Base-by-base conservation (phyloP, 2,888 invertebrate species). In the Anaspis maculata region DNA sequence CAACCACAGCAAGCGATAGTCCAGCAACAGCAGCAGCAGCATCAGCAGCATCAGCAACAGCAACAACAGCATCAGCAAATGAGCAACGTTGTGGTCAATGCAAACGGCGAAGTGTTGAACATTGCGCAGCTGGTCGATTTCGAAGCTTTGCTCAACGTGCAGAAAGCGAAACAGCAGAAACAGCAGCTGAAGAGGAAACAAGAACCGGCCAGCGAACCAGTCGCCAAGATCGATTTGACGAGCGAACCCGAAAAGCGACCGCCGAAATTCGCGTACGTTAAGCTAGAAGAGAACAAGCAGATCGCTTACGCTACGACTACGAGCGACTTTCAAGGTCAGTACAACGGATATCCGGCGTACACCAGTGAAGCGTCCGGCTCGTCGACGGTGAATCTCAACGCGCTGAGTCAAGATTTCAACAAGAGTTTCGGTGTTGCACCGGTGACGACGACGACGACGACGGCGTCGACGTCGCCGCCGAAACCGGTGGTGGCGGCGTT, bases 71-170 rank as follows among this genome's bases (percentile, higher is more conserved):
- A n/a, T n/a, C n/a, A n/a, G n/a, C n/a, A n/a, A n/a, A n/a, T 61
- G 10, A 56, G 53, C 34, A 61, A 61, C 36, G 55, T 62, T 5
- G 51, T 60, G 3, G 59, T 63, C 0, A 61, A 61, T 43, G 50
- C 59, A 2, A 61, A 58, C 34, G 61, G 62, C 1, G 63, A 63
- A 43, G 58, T 63, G 22, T 51, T 62, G 11, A 59, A 61, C 32
- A 57, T 61, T 23, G 47, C 57, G 3, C 57, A 58, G 12, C 42
- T 56, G 34, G 54, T 57, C 7, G 57, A 58, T 37, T 48, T 61
- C 15, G 58, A 57, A 39, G 43, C 55, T 3, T 43, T 59, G 7
- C 37, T 58, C 16, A 32, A 38, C 3, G 22, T 39, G 3, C 40
- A 41, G 9, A 40, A 24, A 10, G 6, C 12, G 12, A 24, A 41